A percentile compares a stretch with the other conserved stretches of the same genome.
These are phyloP conservation scores for Triplophysa dalaica DNA, from an alignment of 2,113 vertebrate genomes.

Conservation along the genomic window DNA sequence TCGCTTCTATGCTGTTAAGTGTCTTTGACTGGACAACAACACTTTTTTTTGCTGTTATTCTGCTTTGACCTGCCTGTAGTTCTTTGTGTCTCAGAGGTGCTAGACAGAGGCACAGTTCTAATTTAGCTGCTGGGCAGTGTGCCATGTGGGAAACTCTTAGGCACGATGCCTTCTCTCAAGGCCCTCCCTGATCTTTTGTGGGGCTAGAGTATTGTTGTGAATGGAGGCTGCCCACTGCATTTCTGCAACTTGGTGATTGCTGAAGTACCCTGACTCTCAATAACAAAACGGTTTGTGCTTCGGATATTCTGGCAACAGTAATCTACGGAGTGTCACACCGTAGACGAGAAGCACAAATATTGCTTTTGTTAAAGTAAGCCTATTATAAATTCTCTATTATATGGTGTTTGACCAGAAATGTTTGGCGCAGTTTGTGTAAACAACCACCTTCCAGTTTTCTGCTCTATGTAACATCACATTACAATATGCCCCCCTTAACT, in stretches of 20 bases:
- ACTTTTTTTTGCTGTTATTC: background rate
- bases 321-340: background rate
- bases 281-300: background rate
- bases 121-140: conserved; percentile 56
- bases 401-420: too few relatives aligned
- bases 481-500: too few relatives aligned
- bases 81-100: conserved; percentile 41
- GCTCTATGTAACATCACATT: too few relatives aligned
- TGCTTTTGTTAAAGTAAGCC: too few relatives aligned
- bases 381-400: too few relatives aligned
- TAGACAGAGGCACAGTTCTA: conserved; percentile 48
- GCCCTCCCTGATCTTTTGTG: background rate
- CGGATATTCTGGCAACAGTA: background rate
- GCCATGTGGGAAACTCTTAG: conserved; percentile 51
- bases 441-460: too few relatives aligned
- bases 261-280: background rate
- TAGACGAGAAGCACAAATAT: too few relatives aligned
- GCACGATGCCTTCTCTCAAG: conserved; percentile 15
- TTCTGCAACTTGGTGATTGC: background rate
- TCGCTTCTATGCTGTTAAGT: background rate
- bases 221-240: background rate
- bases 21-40: background rate
- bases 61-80: background rate
- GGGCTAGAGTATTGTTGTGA: background rate
- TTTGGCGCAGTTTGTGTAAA: too few relatives aligned